Evolutionary conservation across 2,113 vertebrate species (phyloP).

Genomic region (Noctilio leporinus): DNA sequence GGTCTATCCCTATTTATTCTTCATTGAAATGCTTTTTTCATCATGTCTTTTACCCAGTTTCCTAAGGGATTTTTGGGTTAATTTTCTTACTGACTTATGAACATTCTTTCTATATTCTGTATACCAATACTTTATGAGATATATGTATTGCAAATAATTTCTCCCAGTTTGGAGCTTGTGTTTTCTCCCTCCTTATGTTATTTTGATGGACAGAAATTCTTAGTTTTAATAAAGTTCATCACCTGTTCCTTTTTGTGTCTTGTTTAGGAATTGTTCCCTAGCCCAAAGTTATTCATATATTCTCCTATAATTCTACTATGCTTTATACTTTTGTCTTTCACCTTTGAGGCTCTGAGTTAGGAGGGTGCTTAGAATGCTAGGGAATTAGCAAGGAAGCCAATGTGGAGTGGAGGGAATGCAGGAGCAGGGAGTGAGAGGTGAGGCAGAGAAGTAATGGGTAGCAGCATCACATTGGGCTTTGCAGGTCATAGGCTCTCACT

Average conservation of each 20-base stretch:
- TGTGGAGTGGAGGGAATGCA: neutral
- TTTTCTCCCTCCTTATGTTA: neutral
- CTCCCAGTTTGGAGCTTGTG: neutral
- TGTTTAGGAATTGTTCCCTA: neutral
- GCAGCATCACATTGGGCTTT: neutral
- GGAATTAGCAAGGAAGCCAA: neutral
- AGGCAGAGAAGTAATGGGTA: neutral
- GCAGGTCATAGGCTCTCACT: neutral
- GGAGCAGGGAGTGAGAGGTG: neutral
- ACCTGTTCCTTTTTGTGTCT: neutral
- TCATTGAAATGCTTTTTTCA: neutral
- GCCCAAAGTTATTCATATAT: neutral
- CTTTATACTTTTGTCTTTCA: neutral
- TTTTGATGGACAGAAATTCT: conserved; percentile 25
- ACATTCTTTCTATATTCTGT: neutral
- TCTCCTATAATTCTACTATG: neutral
- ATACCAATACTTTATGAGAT: neutral
- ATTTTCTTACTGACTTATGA: neutral
- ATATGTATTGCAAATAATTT: conserved; percentile 8
- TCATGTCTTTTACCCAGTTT: neutral
- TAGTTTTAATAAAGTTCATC: neutral
- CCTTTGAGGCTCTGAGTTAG: neutral
- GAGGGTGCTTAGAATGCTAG: neutral
- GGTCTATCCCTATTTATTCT: neutral
- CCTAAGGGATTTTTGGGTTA: neutral